Conservation (phyloP, 2,888 invertebrate species). For the Tholera decimalis region DNA sequence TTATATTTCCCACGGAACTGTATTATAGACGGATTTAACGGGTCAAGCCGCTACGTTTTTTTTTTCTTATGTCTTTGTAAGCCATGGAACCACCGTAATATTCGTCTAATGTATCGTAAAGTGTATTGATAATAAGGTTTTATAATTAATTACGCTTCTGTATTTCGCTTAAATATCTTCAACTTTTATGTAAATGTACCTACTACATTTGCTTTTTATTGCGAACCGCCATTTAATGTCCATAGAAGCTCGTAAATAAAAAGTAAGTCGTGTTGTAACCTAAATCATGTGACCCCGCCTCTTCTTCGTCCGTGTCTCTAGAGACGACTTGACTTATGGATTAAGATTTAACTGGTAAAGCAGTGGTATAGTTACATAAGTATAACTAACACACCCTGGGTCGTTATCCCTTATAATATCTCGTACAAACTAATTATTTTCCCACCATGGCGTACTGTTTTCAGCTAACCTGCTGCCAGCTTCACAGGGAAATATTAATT, state of each 20-base stretch:
- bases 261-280: constrained; percentile 34
- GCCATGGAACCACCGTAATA: constrained; percentile 26
- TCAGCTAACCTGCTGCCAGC: too few species aligned
- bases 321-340: constrained; percentile 44
- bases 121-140: constrained; percentile 27
- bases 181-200: neutral
- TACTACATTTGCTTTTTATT: constrained; percentile 8
- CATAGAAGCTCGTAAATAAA: constrained; percentile 44
- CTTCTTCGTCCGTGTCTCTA: constrained; percentile 44
- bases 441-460: neutral
- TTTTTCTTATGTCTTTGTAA: constrained; percentile 46
- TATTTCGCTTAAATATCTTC: neutral
- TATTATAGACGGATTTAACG: constrained; percentile 49
- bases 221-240: constrained; percentile 24
- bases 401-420: neutral
- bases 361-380: neutral
- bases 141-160: constrained; percentile 7
- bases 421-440: neutral
- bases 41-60: constrained; percentile 38
- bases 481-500: neutral
- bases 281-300: constrained; percentile 43
- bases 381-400: constrained; percentile 1
- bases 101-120: constrained; percentile 19
- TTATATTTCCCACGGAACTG: constrained; percentile 35
- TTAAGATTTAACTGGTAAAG: constrained; percentile 46